These are phyloP conservation scores for Hipposideros armiger DNA, from an alignment of 2,113 vertebrate species.

Conservation along the genomic window DNA sequence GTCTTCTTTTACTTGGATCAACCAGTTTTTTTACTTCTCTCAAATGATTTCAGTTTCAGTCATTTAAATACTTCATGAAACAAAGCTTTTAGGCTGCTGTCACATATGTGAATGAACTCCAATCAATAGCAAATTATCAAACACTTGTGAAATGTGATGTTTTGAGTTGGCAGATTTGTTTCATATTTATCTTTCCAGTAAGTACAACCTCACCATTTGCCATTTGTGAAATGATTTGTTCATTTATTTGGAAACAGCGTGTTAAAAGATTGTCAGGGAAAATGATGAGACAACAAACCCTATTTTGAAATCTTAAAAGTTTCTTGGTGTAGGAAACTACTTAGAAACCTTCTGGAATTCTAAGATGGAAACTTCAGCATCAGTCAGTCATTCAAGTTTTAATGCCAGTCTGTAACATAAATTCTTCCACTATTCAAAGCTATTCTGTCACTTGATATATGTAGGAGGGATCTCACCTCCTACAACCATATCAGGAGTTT, in stretches of 20 bases:
- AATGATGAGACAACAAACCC: neutral
- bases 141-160: neutral
- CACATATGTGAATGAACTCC: neutral
- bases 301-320: constrained; percentile 63
- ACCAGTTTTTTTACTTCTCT: neutral
- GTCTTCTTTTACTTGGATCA: neutral
- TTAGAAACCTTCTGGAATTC: constrained; percentile 5
- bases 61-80: constrained; percentile 9
- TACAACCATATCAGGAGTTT: constrained; percentile 47
- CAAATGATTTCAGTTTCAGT: neutral
- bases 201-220: constrained; percentile 32
- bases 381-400: neutral
- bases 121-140: neutral
- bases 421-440: constrained; percentile 45
- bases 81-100: neutral
- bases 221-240: constrained; percentile 43
- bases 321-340: constrained; percentile 48
- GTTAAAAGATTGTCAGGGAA: constrained; percentile 42
- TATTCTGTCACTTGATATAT: constrained; percentile 55
- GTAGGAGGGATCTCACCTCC: constrained; percentile 61
- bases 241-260: constrained; percentile 60
- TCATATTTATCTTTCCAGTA: constrained; percentile 22
- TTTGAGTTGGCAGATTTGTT: constrained; percentile 41
- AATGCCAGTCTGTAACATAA: constrained; percentile 5
- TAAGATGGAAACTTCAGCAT: constrained; percentile 14